A percentile compares a stretch with the other conserved stretches of the same genome.
These are phyloP conservation scores for Nasonovia ribisnigri DNA, from an alignment of 2,888 invertebrate species.

Conservation along the genomic window DNA sequence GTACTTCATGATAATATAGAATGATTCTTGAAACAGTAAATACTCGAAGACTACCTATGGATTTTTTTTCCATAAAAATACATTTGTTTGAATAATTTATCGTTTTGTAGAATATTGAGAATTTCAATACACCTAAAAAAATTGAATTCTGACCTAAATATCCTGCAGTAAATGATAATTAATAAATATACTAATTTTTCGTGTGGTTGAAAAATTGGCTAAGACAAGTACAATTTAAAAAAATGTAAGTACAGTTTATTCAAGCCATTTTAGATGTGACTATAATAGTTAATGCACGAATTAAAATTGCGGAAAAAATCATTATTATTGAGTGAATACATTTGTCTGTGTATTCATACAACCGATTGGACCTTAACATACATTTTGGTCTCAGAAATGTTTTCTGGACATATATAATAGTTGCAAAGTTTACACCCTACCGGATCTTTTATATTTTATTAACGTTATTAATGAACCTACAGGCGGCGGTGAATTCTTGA, in stretches of 20 bases:
- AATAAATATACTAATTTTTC: not conserved
- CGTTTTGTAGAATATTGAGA: not conserved
- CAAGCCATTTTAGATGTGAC: not conserved
- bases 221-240: not conserved
- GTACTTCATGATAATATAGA: not conserved
- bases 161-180: not conserved
- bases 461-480: conserved; percentile 63
- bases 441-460: conserved; percentile 59
- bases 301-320: not conserved
- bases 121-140: not conserved
- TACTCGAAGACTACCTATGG: not conserved
- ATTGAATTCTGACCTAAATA: not conserved
- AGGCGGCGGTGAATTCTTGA: conserved; percentile 53
- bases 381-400: conserved; percentile 13
- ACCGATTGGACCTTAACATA: not conserved
- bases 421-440: conserved; percentile 50
- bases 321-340: not conserved
- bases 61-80: not conserved
- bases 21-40: not conserved
- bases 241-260: not conserved
- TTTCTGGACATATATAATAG: conserved; percentile 4
- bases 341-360: not conserved
- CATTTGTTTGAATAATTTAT: not conserved
- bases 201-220: not conserved
- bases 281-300: not conserved